A percentile compares a stretch with the other conserved stretches of the same genome.
Conservation (phyloP, 2,113 vertebrate species). For the Halichoeres trimaculatus region DNA sequence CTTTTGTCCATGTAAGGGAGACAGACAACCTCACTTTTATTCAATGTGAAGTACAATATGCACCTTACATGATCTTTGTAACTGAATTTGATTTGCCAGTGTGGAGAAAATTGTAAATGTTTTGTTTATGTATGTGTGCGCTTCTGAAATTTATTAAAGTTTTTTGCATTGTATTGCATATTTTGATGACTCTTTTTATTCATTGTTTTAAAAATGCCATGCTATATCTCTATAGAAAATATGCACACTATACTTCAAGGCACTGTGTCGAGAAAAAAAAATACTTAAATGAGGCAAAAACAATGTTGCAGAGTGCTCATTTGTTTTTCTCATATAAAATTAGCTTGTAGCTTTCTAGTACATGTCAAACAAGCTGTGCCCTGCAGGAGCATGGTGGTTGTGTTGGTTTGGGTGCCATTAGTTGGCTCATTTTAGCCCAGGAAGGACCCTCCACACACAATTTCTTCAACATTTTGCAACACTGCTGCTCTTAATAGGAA, state of each 20-base stretch:
- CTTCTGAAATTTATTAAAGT: conserved; percentile 89
- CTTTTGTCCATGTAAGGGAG: conserved; percentile 75
- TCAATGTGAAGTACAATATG: conserved; percentile 85
- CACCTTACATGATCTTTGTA: conserved; percentile 88
- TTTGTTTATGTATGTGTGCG: conserved; percentile 88
- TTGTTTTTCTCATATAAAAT: conserved; percentile 39
- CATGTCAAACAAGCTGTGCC: conserved; percentile 38
- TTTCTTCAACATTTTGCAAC: conserved; percentile 26
- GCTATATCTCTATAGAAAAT: conserved; percentile 20
- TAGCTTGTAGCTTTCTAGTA: conserved; percentile 13
- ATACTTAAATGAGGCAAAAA: conserved; percentile 26
- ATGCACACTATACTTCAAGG: conserved; percentile 19
- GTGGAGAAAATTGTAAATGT: conserved; percentile 86
- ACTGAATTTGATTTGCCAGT: conserved; percentile 85
- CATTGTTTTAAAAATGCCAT: conserved; percentile 38
- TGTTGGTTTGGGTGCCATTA: conserved; percentile 55
- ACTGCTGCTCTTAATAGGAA: conserved; percentile 18
- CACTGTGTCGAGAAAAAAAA: conserved; percentile 10
- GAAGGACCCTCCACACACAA: conserved; percentile 7
- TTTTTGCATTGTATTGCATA: conserved; percentile 86
- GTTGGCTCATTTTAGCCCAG: conserved; percentile 48
- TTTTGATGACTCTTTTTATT: conserved; percentile 82
- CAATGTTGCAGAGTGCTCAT: conserved; percentile 34
- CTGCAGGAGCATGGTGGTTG: conserved; percentile 16
- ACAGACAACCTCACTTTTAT: conserved; percentile 81